A percentile compares a stretch with the other conserved stretches of the same genome.
Conservation (phyloP, 35 echinoderm and acorn worm species). For the Acanthaster planci region DNA sequence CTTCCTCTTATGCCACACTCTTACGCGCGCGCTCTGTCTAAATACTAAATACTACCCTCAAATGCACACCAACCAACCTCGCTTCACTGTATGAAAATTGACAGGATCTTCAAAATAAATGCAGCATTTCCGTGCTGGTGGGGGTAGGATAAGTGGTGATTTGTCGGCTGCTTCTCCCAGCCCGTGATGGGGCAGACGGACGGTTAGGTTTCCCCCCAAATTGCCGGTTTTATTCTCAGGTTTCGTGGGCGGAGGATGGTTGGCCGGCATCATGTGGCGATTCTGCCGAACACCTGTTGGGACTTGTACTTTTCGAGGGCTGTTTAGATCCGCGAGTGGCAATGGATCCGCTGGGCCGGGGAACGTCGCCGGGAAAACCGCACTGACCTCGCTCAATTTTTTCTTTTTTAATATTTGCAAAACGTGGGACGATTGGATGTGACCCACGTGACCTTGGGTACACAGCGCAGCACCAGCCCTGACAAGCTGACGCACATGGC, state of each 20-base stretch:
- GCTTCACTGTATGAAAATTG: background rate
- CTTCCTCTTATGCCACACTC: background rate
- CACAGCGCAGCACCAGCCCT: background rate
- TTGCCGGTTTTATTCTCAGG: slow-evolving; percentile 27
- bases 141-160: slow-evolving; percentile 25
- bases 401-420: background rate
- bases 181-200: slow-evolving; percentile 11
- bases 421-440: background rate
- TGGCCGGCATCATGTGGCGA: slow-evolving; percentile 16
- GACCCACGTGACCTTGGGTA: background rate
- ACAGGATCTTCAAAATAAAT: slow-evolving; percentile 17
- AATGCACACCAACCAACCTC: no score
- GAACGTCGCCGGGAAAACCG: background rate
- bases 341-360: slow-evolving; percentile 10
- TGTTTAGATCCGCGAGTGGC: slow-evolving; percentile 18
- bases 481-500: background rate
- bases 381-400: background rate
- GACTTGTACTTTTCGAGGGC: slow-evolving; percentile 19
- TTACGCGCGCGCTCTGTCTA: no score
- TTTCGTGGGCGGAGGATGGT: background rate
- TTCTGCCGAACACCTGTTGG: slow-evolving; percentile 22
- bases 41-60: no score
- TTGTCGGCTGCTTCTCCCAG: slow-evolving; percentile 9
- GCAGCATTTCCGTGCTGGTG: slow-evolving; percentile 3
- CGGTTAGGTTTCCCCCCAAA: slow-evolving; percentile 8